These are phyloP conservation scores for Saccostrea echinata DNA, from an alignment of 1,140 invertebrate genomes.

Conservation along the genomic window DNA sequence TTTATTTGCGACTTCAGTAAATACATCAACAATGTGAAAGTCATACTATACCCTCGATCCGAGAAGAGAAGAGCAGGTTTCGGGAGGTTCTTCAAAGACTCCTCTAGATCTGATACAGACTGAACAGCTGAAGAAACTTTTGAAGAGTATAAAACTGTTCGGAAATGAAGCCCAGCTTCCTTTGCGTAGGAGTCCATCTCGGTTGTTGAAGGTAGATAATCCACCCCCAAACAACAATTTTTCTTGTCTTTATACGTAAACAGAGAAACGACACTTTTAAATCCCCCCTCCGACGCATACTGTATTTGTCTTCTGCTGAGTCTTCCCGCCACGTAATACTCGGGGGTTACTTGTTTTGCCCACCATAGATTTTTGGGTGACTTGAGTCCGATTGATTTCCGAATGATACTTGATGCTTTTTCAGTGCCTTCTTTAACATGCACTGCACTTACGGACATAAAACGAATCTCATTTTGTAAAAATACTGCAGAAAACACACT, in stretches of 20 bases:
- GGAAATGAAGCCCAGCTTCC: constrained; percentile 63
- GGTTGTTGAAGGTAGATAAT: constrained; percentile 63
- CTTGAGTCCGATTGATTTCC: constrained; percentile 63
- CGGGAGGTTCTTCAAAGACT: constrained; percentile 54
- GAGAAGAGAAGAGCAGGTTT: constrained; percentile 62
- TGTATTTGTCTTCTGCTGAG: constrained; percentile 72
- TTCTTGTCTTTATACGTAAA: constrained; percentile 62
- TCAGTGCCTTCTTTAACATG: neutral
- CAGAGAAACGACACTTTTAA: constrained; percentile 71
- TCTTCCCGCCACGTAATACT: constrained; percentile 70
- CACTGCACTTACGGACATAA: neutral
- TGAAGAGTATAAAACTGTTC: constrained; percentile 58
- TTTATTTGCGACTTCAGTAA: constrained; percentile 59
- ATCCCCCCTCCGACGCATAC: constrained; percentile 71
- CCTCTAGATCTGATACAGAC: constrained; percentile 64
- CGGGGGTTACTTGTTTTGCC: constrained; percentile 73
- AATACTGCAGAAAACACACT: neutral
- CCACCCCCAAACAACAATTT: constrained; percentile 63
- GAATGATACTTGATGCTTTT: neutral
- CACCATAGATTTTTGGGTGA: constrained; percentile 72
- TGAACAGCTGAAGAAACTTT: constrained; percentile 66
- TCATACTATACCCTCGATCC: constrained; percentile 56
- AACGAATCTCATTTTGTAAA: neutral
- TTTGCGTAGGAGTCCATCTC: constrained; percentile 62
- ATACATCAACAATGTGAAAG: constrained; percentile 64